Conservation (phyloP, 2,888 invertebrate genomes). For the Tethea ocularis region DNA sequence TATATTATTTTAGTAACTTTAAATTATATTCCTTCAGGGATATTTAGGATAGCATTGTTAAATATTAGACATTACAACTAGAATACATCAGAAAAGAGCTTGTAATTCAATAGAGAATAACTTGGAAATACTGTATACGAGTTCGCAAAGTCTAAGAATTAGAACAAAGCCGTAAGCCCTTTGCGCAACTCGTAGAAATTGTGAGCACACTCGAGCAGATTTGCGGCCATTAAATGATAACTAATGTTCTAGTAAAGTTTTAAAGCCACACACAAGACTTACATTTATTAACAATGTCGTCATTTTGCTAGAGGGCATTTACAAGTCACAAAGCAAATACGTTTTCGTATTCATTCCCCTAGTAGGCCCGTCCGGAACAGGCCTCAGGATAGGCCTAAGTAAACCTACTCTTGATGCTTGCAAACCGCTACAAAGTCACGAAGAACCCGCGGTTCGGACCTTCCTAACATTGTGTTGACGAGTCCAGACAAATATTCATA, state of each 20-base stretch:
- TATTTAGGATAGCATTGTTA: too few species aligned
- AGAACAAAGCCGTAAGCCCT: not conserved
- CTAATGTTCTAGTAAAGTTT: slow-evolving; percentile 39
- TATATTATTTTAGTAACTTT: too few species aligned
- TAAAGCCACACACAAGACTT: slow-evolving; percentile 55
- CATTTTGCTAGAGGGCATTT: slow-evolving; percentile 68
- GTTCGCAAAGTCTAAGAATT: not conserved
- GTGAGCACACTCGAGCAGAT: not conserved
- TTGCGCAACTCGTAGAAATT: not conserved
- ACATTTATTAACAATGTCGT: slow-evolving; percentile 71
- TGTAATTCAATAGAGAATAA: not conserved
- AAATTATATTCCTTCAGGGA: too few species aligned
- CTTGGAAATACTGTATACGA: not conserved
- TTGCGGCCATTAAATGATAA: not conserved
- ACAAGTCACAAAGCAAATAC: slow-evolving; percentile 77
- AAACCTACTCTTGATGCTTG: slow-evolving; percentile 62
- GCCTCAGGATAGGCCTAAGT: slow-evolving; percentile 71
- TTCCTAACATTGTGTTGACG: slow-evolving; percentile 62
- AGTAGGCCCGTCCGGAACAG: slow-evolving; percentile 64
- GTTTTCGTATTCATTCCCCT: slow-evolving; percentile 68
- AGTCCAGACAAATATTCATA: slow-evolving; percentile 78
- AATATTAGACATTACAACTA: not conserved
- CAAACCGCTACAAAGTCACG: slow-evolving; percentile 62
- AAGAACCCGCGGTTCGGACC: slow-evolving; percentile 67
- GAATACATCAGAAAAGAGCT: not conserved